A percentile compares a stretch with the other conserved stretches of the same genome.
Evolutionary conservation across 2,888 invertebrate species (phyloP).

Genomic region (Nemurella pictetii): DNA sequence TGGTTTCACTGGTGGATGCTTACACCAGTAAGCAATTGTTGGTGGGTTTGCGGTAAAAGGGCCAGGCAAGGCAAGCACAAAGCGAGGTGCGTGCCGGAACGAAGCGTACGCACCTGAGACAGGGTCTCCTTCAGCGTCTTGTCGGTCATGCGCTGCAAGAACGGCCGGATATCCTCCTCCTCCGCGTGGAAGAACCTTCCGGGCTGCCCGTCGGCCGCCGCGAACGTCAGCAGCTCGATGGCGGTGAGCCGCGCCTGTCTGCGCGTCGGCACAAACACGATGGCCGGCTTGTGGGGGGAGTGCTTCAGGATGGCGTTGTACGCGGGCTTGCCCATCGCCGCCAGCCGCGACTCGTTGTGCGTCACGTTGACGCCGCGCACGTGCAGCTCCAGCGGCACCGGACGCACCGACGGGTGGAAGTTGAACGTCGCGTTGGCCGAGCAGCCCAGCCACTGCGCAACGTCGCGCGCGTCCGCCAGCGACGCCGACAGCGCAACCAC

Average conservation of each 20-base stretch:
- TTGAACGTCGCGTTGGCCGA: slow-evolving; percentile 93
- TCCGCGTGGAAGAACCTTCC: slow-evolving; percentile 88
- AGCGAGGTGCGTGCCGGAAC: no score
- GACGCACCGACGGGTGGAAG: slow-evolving; percentile 97
- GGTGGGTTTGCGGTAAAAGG: no score
- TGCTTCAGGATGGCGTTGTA: slow-evolving; percentile 89
- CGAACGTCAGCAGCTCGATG: slow-evolving; percentile 91
- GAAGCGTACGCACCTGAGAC: slow-evolving; percentile 71
- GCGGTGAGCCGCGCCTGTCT: slow-evolving; percentile 93
- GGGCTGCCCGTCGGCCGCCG: slow-evolving; percentile 85
- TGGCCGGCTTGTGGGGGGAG: slow-evolving; percentile 81
- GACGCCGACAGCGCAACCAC: slow-evolving; percentile 94
- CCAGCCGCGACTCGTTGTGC: slow-evolving; percentile 93
- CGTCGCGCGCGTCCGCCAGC: slow-evolving; percentile 91
- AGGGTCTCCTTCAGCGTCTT: slow-evolving; percentile 91
- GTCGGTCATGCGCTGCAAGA: slow-evolving; percentile 84
- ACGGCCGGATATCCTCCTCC: slow-evolving; percentile 84
- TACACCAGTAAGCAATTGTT: no score
- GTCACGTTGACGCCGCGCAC: slow-evolving; percentile 91
- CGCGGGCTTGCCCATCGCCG: slow-evolving; percentile 97
- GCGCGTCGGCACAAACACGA: slow-evolving; percentile 89
- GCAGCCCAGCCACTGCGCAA: slow-evolving; percentile 96
- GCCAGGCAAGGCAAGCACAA: no score
- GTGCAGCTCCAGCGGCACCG: slow-evolving; percentile 91
- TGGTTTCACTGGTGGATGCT: no score